phyloP scores from a whole-genome alignment of 2,888 invertebrate genomes.

The Anarsia innoxiella region DNA sequence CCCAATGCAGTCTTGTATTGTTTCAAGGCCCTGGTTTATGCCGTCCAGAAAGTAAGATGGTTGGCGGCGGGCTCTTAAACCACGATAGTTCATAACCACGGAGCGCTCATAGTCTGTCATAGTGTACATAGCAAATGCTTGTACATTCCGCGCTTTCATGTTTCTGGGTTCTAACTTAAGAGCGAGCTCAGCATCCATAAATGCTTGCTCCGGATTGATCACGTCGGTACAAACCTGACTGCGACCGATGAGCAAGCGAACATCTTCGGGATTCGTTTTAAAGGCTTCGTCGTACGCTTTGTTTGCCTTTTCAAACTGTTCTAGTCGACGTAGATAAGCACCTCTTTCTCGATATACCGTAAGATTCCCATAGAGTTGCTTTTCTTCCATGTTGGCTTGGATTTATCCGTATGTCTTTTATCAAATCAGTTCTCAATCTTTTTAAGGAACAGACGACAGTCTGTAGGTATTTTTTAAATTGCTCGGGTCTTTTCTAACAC shows the following conservation, averaged over 20 bases:
- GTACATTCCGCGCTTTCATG: constrained; percentile 63
- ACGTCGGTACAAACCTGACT: constrained; percentile 64
- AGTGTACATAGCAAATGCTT: constrained; percentile 61
- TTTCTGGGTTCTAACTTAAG: constrained; percentile 55
- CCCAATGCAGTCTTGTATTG: constrained; percentile 67
- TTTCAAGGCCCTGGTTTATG: constrained; percentile 63
- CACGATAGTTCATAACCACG: constrained; percentile 62
- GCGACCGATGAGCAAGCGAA: constrained; percentile 52
- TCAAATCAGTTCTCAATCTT: no score
- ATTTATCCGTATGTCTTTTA: no score
- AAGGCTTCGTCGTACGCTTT: constrained; percentile 60
- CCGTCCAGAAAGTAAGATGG: constrained; percentile 65
- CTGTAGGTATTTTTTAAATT: no score
- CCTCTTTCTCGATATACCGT: constrained; percentile 65
- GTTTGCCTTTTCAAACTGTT: constrained; percentile 63
- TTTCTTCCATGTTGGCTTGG: constrained; percentile 47
- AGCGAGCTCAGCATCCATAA: constrained; percentile 57
- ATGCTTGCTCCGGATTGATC: constrained; percentile 57
- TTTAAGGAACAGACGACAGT: no score
- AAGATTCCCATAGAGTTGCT: constrained; percentile 50
- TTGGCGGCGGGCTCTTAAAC: constrained; percentile 43
- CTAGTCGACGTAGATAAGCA: constrained; percentile 54
- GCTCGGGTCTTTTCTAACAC: no score
- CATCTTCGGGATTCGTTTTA: constrained; percentile 45
- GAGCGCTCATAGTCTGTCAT: constrained; percentile 66